Percentiles rank a stretch among this genome's conserved stretches.
These are phyloP conservation scores for Ennomos fuscantarius DNA, from an alignment of 2,888 invertebrate genomes.

Conservation along the genomic window DNA sequence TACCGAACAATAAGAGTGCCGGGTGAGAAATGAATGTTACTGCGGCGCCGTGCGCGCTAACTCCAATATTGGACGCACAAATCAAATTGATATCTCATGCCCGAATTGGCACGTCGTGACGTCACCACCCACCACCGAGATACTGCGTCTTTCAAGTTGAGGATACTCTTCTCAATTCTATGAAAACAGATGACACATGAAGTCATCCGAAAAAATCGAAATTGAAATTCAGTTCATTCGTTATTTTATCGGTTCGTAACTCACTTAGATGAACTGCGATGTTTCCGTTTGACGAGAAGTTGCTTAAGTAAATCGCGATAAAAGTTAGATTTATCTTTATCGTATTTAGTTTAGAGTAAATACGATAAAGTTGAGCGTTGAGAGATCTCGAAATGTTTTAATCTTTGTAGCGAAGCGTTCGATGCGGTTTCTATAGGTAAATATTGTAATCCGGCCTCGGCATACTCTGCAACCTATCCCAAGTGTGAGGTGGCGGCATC, in stretches of 20 bases:
- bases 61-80: slow-evolving; percentile 62
- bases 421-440: slow-evolving; percentile 43
- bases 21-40: slow-evolving; percentile 45
- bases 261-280: slow-evolving; percentile 62
- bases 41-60: slow-evolving; percentile 29
- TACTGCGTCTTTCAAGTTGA: too few species aligned
- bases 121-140: too few species aligned
- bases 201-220: slow-evolving; percentile 28
- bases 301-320: slow-evolving; percentile 58
- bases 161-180: too few species aligned
- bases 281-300: slow-evolving; percentile 68
- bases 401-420: slow-evolving; percentile 39
- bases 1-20: slow-evolving; percentile 46
- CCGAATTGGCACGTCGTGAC: slow-evolving; percentile 37
- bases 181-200: too few species aligned
- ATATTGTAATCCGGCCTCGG: slow-evolving; percentile 42
- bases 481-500: slow-evolving; percentile 19
- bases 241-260: slow-evolving; percentile 65
- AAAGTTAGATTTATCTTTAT: too few species aligned
- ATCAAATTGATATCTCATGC: slow-evolving; percentile 58
- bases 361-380: slow-evolving; percentile 58
- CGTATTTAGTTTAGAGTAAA: too few species aligned
- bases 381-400: slow-evolving; percentile 54
- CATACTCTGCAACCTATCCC: slow-evolving; percentile 12
- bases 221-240: slow-evolving; percentile 64